Conservation (phyloP, 2,888 invertebrate species). For the Odiellus spinosus region DNA sequence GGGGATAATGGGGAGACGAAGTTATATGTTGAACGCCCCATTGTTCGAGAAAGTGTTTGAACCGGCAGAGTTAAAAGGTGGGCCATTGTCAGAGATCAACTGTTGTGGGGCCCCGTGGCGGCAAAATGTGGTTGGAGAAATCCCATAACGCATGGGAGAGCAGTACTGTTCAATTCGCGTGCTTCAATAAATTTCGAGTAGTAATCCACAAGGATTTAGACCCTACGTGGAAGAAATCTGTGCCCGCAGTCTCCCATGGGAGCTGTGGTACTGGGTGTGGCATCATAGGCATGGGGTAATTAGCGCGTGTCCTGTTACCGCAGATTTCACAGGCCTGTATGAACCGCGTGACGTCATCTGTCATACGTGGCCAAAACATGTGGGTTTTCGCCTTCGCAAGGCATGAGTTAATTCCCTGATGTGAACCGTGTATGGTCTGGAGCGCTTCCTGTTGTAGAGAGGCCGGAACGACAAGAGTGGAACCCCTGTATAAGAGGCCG, state of each 20-base stretch:
- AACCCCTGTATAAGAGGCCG: constrained; percentile 4
- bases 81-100: constrained; percentile 2
- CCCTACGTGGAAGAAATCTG: constrained; percentile 2
- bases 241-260: constrained; percentile 3
- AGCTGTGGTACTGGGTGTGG: constrained; percentile 1
- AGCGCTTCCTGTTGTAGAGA: constrained; percentile 2
- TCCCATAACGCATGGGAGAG: constrained; percentile 2
- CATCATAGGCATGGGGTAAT: background rate
- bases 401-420: constrained; percentile 4
- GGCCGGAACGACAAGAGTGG: background rate
- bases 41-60: background rate
- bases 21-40: constrained; percentile 1
- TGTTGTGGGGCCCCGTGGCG: constrained; percentile 1
- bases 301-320: background rate
- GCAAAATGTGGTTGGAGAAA: constrained; percentile 6
- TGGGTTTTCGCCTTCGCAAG: constrained; percentile 3
- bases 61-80: constrained; percentile 1
- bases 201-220: constrained; percentile 3
- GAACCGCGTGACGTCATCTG: constrained; percentile 1
- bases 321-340: constrained; percentile 1
- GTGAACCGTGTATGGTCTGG: background rate
- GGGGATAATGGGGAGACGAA: constrained; percentile 2
- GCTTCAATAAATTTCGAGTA: constrained; percentile 4
- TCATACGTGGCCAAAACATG: constrained; percentile 4
- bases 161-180: constrained; percentile 1